These are phyloP conservation scores for Kryptopterus vitreolus DNA, from an alignment of 2,797 vertebrate species.

Conservation along the genomic window DNA sequence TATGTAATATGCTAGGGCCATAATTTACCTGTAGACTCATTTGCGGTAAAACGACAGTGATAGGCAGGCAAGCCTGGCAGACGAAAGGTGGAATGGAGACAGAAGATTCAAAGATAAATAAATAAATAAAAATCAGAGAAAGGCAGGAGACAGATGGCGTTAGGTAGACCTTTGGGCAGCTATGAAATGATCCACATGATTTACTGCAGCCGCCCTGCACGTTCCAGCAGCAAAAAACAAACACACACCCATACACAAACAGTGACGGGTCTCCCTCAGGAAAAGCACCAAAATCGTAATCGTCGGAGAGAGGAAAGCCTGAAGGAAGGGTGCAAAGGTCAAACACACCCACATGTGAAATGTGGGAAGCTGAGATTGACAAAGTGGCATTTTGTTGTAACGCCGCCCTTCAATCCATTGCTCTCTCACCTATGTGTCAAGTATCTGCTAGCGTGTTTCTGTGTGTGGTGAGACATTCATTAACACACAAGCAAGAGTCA, in stretches of 20 bases:
- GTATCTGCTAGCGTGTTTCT: slow-evolving; percentile 43
- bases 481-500: slow-evolving; percentile 42
- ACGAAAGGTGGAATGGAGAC: not conserved
- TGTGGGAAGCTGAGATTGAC: slow-evolving; percentile 45
- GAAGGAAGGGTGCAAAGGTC: slow-evolving; percentile 52
- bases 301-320: slow-evolving; percentile 47
- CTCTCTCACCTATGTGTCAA: slow-evolving; percentile 43
- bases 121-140: not conserved
- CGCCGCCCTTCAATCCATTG: slow-evolving; percentile 11
- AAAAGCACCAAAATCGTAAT: slow-evolving; percentile 26
- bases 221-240: slow-evolving; percentile 35
- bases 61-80: not conserved
- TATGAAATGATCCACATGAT: slow-evolving; percentile 25
- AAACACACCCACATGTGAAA: slow-evolving; percentile 74
- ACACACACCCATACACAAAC: slow-evolving; percentile 43
- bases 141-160: not conserved
- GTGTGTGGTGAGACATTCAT: slow-evolving; percentile 50
- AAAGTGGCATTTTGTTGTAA: slow-evolving; percentile 23
- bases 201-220: slow-evolving; percentile 30
- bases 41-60: not conserved
- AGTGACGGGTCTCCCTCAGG: slow-evolving; percentile 39
- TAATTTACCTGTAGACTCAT: slow-evolving; percentile 19
- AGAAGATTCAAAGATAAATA: too few species aligned
- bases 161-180: slow-evolving; percentile 33
- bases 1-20: not conserved